These are phyloP conservation scores for Tauraco erythrolophus DNA, from an alignment of 2,113 vertebrate species.

Conservation along the genomic window DNA sequence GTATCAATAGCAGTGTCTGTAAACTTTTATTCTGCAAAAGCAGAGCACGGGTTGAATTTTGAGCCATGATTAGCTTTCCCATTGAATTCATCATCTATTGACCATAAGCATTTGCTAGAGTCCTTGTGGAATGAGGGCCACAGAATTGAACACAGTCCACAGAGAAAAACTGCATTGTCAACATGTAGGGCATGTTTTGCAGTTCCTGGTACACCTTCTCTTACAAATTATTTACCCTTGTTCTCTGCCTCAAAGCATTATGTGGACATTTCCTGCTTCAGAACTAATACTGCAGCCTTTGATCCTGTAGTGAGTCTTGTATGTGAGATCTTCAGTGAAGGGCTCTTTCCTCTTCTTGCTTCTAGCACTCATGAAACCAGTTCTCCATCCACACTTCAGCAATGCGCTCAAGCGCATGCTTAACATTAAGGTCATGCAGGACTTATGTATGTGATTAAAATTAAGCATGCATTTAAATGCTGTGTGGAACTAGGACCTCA, in stretches of 20 bases:
- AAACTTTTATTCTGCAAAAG: not conserved
- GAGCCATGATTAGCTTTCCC: not conserved
- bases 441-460: slow-evolving; percentile 53
- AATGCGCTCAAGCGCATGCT: not conserved
- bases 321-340: not conserved
- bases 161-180: not conserved
- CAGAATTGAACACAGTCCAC: not conserved
- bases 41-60: not conserved
- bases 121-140: not conserved
- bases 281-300: not conserved
- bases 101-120: not conserved
- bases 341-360: not conserved
- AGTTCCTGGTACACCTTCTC: not conserved
- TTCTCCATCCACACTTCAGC: not conserved
- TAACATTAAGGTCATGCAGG: slow-evolving; percentile 34
- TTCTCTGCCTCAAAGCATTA: not conserved
- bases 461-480: slow-evolving; percentile 41
- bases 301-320: not conserved
- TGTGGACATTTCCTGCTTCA: not conserved
- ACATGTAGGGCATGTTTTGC: not conserved
- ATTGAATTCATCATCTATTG: not conserved
- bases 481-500: slow-evolving; percentile 1
- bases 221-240: not conserved
- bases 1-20: not conserved
- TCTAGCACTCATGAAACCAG: not conserved